Base-by-base conservation (phyloP, 2,888 invertebrate species). In the Corbicula japonica region DNA sequence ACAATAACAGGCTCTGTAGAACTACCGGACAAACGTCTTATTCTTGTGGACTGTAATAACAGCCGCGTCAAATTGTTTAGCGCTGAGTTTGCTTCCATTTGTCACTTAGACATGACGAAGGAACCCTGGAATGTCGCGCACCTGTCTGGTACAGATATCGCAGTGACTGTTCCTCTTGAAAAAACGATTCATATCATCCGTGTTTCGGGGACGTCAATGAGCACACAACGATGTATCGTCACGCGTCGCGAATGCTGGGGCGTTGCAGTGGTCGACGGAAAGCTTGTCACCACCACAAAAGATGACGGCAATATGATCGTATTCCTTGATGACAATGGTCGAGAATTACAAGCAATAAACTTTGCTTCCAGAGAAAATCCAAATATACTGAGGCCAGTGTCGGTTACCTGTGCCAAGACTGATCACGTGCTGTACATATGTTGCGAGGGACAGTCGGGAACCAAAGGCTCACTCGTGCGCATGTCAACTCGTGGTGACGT, bases 191-290 rank as follows among this genome's bases (percentile, higher is more conserved):
- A 83, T 46, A 41, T 83, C 3, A 71, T 83, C 10, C 69, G 83
- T 15, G 71, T 76, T 5, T 28, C 63, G 23, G 63, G 61, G 4
- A 48, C 65, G 1, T 63, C 52, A 32, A 70, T 83, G 68, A 65
- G 66, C 21, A 54, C 71, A 0, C 30, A 66, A 18, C 60, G 83
- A 5, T 70, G 79, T 30, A 76, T 83, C 28, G 62, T 50, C 18
- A 83, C 83, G 30, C 70, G 79, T 8, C 44, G 79, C 10, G 83
- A 83, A 63, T 83, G 83, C 46, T 83, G 83, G 83, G 83, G 83
- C 3, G 71, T 83, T 23, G 62, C 74, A 26, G 65, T 74, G 21
- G 71, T 76, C 5, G 79, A 79, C 23, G 74, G 69, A 15, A 66
- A 71, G 21, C 58, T 83, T 23, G 54, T 72, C 1, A 54, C 74